Base-by-base conservation (phyloP, 2,797 vertebrate species). In the Salmo trutta region DNA sequence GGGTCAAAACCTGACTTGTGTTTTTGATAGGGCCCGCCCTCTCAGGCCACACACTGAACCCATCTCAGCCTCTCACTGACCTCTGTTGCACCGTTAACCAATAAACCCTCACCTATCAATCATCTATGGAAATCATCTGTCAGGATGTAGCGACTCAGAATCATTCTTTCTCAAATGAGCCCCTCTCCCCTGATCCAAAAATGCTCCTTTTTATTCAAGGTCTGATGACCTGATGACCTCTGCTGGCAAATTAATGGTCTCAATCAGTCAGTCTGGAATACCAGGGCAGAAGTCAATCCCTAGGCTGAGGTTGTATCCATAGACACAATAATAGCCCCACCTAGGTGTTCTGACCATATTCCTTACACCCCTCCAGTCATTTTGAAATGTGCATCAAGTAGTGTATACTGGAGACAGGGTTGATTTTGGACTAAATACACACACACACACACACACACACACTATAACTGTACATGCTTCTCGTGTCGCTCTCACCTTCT, bases 401-500 rank as follows among this genome's bases (percentile, higher is more conserved):
- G 53, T 54, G 53, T 54, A 19, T 54, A 54, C 14, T 16, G 53
- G 53, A 54, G 53, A 15, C 0, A 54, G 53, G 53, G 53, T 54
- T 54, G 53, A 54, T 16, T 54, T 54, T 1, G 17, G 53, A 54
- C 53, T 54, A 17, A 19, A 19, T 19, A 54, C 54, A 56, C 16
- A n/a, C 41, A 36, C 52, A 54, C 16, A 54, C 14, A 10, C 52
- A 10, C 52, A 10, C 52, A 54, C 53, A 14, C 14, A 8, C 21
- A 64, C 62, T 4, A 3, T 74, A 74, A 31, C 17, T 74, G 17
- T 64, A 64, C 33, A 59, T 53, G 54, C 7, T 33, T 74, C 19
- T 24, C 2, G 4, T 53, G 16, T 7, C 27, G 19, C 66, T 33
- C 95, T 95, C 89, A 99, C 98, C 95, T 99, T 99, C 82, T 99